Evolutionary conservation across 2,113 vertebrate species (phyloP).

Genomic region (Tauraco erythrolophus): DNA sequence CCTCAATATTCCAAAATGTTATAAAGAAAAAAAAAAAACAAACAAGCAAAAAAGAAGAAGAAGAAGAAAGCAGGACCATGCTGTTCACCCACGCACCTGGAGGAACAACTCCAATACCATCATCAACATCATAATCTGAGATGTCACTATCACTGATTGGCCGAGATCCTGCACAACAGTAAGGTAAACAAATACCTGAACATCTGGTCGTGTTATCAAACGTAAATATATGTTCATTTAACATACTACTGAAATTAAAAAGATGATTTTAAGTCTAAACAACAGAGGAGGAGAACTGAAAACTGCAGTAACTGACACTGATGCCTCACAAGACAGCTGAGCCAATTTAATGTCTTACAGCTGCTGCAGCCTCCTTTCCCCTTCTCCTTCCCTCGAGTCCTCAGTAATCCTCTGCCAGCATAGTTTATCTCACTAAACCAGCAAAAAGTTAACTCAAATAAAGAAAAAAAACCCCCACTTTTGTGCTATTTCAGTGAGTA

Average conservation of each 20-base stretch:
- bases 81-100: conserved; percentile 92
- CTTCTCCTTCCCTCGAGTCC: neutral
- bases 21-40: conserved; percentile 1
- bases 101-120: conserved; percentile 94
- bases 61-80: conserved; percentile 79
- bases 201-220: conserved; percentile 56
- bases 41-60: neutral
- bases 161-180: conserved; percentile 92
- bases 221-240: conserved; percentile 27
- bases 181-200: conserved; percentile 84
- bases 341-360: neutral
- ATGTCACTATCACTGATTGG: conserved; percentile 97
- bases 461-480: neutral
- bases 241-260: neutral
- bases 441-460: neutral
- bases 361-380: neutral
- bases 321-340: neutral
- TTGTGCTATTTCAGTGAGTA: neutral
- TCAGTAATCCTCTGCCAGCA: neutral
- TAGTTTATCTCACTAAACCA: neutral
- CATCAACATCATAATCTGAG: conserved; percentile 96
- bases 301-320: neutral
- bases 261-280: neutral
- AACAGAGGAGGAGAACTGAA: neutral
- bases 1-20: conserved; percentile 68